These are phyloP conservation scores for Ciona savignyi DNA, from an alignment of 23 tunicate species.

Conservation along the genomic window DNA sequence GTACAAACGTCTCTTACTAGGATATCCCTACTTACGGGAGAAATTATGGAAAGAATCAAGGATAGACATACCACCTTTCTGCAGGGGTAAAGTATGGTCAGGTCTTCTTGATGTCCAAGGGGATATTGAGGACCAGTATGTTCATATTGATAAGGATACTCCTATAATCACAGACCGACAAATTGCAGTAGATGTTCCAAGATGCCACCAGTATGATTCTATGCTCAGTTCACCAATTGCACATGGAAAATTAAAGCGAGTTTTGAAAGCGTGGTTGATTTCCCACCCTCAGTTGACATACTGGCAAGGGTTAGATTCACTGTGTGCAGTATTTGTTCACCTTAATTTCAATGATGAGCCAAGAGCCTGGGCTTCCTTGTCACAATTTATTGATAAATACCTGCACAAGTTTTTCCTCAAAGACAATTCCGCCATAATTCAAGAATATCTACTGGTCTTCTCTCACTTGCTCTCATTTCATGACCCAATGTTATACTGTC, in stretches of 20 bases:
- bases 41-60: slow-evolving; percentile 75
- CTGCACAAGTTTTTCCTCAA: slow-evolving; percentile 72
- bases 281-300: slow-evolving; percentile 77
- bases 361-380: slow-evolving; percentile 70
- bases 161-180: slow-evolving; percentile 80
- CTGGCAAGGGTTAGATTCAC: slow-evolving; percentile 98
- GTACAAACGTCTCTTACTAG: slow-evolving; percentile 49
- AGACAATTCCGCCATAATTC: slow-evolving; percentile 77
- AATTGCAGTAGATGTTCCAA: slow-evolving; percentile 94
- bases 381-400: slow-evolving; percentile 80
- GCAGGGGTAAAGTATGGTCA: slow-evolving; percentile 80
- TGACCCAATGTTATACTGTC: slow-evolving; percentile 78
- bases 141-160: slow-evolving; percentile 83
- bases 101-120: slow-evolving; percentile 82
- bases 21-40: slow-evolving; percentile 70
- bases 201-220: slow-evolving; percentile 91
- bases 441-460: slow-evolving; percentile 89
- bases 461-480: slow-evolving; percentile 74
- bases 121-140: slow-evolving; percentile 54
- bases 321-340: slow-evolving; percentile 91
- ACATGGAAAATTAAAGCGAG: slow-evolving; percentile 71
- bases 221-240: slow-evolving; percentile 84
- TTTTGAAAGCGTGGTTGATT: slow-evolving; percentile 90
- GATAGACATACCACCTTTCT: slow-evolving; percentile 84
- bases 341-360: slow-evolving; percentile 84